These are phyloP conservation scores for Stenodema calcarata DNA, from an alignment of 2,888 invertebrate genomes.

Conservation along the genomic window DNA sequence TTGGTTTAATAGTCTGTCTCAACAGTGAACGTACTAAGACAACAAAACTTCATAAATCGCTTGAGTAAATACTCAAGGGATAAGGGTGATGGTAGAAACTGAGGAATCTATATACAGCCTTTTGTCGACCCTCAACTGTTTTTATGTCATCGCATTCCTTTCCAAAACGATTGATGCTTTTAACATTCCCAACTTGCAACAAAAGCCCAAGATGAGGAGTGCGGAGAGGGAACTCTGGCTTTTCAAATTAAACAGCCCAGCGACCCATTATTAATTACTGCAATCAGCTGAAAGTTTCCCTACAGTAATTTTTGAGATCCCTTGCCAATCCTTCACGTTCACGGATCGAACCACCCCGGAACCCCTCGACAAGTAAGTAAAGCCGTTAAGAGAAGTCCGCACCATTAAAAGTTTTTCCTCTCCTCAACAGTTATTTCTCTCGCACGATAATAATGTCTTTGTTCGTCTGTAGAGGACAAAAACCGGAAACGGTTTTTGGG, in stretches of 20 bases:
- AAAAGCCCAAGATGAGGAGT: neutral
- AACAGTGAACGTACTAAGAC: no score
- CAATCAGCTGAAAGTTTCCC: neutral
- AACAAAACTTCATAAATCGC: no score
- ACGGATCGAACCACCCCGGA: neutral
- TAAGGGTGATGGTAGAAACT: no score
- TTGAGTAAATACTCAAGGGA: no score
- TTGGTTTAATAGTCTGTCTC: no score
- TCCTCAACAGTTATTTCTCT: neutral
- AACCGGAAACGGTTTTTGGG: neutral
- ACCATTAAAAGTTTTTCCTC: slow-evolving; percentile 24
- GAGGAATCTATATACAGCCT: neutral
- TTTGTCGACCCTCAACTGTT: neutral
- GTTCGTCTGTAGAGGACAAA: neutral
- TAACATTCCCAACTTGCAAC: slow-evolving; percentile 1
- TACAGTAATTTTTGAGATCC: slow-evolving; percentile 2
- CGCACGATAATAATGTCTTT: neutral
- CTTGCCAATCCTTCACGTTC: neutral
- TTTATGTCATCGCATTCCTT: neutral
- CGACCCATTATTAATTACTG: neutral
- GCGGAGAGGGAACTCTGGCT: neutral
- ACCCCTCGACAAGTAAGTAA: neutral
- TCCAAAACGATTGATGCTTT: neutral
- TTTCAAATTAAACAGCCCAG: neutral
- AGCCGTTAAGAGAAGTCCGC: slow-evolving; percentile 25